Conservation (phyloP, 2,113 vertebrate genomes). For the Neolamprologus kungweensis region DNA sequence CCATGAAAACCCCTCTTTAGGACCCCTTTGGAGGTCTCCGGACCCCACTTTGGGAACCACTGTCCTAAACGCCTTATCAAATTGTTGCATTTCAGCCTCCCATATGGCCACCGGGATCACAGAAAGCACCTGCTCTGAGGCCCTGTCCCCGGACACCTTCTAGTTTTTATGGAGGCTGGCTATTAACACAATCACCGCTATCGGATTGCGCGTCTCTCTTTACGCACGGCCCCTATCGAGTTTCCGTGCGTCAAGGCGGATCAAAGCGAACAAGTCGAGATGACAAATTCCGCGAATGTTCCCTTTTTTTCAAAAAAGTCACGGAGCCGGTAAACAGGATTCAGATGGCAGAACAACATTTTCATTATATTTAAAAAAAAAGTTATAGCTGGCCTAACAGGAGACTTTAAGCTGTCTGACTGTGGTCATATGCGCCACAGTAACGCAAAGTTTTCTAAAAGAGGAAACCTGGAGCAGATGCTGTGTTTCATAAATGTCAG, state of each 20-base stretch:
- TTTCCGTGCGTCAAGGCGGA: constrained; percentile 54
- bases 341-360: not conserved
- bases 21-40: constrained; percentile 10
- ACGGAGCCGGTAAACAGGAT: constrained; percentile 8
- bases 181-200: constrained; percentile 67
- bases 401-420: not conserved
- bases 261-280: constrained; percentile 58
- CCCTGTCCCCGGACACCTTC: constrained; percentile 52
- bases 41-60: constrained; percentile 28
- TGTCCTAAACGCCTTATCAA: constrained; percentile 54
- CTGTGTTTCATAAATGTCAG: not conserved
- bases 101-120: constrained; percentile 56
- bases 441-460: not conserved
- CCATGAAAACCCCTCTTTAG: not conserved
- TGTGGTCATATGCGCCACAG: not conserved
- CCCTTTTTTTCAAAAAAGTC: constrained; percentile 14
- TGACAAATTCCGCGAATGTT: constrained; percentile 54
- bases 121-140: constrained; percentile 68
- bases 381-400: not conserved
- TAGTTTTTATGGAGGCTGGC: constrained; percentile 59
- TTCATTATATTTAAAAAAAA: not conserved
- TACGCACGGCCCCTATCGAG: constrained; percentile 39
- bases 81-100: constrained; percentile 40
- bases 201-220: constrained; percentile 61
- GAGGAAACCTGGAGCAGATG: not conserved